phyloP scores from a whole-genome alignment of 2,113 vertebrate genomes.

The Equus quagga region DNA sequence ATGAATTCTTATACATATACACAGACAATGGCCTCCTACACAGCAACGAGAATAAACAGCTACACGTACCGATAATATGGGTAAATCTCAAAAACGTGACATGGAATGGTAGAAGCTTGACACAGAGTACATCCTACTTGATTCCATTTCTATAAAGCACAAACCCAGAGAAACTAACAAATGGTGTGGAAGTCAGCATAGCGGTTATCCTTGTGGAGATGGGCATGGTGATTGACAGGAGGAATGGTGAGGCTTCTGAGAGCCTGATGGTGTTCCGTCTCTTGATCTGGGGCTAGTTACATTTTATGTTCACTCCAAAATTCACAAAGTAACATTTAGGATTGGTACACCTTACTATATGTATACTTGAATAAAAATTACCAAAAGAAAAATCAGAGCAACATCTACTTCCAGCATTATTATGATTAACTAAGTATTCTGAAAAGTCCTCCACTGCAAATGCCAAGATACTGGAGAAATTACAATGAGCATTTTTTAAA shows the following conservation, averaged over 20 bases:
- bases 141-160: neutral
- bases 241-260: neutral
- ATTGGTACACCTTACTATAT: neutral
- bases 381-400: neutral
- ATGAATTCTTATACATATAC: neutral
- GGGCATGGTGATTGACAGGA: neutral
- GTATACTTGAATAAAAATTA: neutral
- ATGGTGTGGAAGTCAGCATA: accelerated
- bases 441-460: neutral
- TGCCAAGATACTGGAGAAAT: neutral
- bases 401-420: neutral
- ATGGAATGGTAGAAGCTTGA: neutral
- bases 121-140: neutral
- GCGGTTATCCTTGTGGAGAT: neutral
- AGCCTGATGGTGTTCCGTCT: neutral
- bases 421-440: neutral
- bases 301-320: neutral
- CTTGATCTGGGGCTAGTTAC: neutral
- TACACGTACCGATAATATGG: neutral
- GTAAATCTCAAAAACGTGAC: neutral
- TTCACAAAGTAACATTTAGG: neutral
- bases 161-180: neutral
- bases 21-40: neutral
- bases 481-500: neutral
- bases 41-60: neutral